Evolutionary conservation across 2,888 invertebrate species (phyloP).

Genomic region (Synanthedon tipuliformis): DNA sequence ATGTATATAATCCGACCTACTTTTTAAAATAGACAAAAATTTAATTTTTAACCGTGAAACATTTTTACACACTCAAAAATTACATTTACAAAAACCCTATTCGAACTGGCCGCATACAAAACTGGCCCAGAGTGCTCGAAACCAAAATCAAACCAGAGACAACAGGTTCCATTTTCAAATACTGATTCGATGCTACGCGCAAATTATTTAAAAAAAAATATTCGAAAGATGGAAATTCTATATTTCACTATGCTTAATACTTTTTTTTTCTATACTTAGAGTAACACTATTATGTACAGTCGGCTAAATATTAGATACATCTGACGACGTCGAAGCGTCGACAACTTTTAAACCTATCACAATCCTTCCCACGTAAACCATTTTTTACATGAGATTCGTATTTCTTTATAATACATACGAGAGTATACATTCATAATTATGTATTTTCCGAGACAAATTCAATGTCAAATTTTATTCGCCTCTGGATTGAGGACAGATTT

Average conservation of each 20-base stretch:
- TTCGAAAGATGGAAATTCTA: conserved; percentile 34
- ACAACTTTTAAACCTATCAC: neutral
- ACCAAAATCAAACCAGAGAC: neutral
- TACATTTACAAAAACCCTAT: conserved; percentile 36
- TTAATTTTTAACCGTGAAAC: conserved; percentile 3
- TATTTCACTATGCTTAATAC: conserved; percentile 48
- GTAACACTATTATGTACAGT: conserved; percentile 51
- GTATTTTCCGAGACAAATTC: no score
- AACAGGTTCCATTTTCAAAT: conserved; percentile 20
- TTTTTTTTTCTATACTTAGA: conserved; percentile 30
- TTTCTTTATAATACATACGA: neutral
- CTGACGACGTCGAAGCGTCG: conserved; percentile 14
- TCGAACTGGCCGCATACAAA: conserved; percentile 44
- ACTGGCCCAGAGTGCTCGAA: conserved; percentile 6
- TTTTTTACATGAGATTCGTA: conserved; percentile 4
- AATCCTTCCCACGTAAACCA: conserved; percentile 1
- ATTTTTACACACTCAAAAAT: conserved; percentile 36
- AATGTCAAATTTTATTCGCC: no score
- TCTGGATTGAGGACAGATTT: no score
- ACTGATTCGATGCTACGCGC: conserved; percentile 62
- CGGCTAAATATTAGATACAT: conserved; percentile 32
- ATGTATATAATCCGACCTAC: conserved; percentile 25
- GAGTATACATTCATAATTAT: neutral
- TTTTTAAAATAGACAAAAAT: conserved; percentile 34
- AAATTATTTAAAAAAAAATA: conserved; percentile 47